Percentiles rank a stretch among this genome's conserved stretches.
Evolutionary conservation across 2,797 vertebrate genomes (phyloP).

Genomic region (Aeoliscus strigatus): DNA sequence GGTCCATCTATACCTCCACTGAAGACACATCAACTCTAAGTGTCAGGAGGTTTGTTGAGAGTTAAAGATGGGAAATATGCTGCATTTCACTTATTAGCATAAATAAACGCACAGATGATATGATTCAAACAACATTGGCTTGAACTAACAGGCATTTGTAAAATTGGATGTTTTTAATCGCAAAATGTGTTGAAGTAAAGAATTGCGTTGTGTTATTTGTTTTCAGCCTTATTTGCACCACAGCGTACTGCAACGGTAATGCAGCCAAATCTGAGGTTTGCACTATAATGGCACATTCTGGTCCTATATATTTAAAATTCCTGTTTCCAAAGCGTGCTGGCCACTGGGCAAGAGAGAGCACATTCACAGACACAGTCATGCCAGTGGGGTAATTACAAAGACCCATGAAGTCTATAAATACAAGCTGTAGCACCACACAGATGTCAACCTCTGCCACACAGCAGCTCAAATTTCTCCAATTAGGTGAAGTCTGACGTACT

Average conservation of each 20-base stretch:
- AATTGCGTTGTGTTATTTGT: too few species aligned
- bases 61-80: too few species aligned
- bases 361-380: constrained; percentile 52
- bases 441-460: constrained; percentile 22
- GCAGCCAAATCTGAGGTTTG: constrained; percentile 47
- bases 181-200: too few species aligned
- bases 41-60: too few species aligned
- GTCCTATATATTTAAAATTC: constrained; percentile 74
- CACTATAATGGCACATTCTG: constrained; percentile 51
- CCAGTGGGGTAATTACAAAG: constrained; percentile 64
- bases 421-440: constrained; percentile 29
- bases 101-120: too few species aligned
- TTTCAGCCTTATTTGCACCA: too few species aligned
- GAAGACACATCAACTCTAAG: too few species aligned
- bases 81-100: too few species aligned
- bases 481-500: constrained; percentile 9
- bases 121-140: too few species aligned
- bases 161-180: too few species aligned
- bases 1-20: too few species aligned
- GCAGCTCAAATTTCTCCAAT: constrained; percentile 16
- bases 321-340: constrained; percentile 42
- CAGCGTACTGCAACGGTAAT: constrained; percentile 25
- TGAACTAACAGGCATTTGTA: too few species aligned
- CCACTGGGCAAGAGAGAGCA: constrained; percentile 38
- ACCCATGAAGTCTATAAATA: constrained; percentile 64